Conservation (phyloP, 2,888 invertebrate genomes). For the Caenorhabditis imperialis region DNA sequence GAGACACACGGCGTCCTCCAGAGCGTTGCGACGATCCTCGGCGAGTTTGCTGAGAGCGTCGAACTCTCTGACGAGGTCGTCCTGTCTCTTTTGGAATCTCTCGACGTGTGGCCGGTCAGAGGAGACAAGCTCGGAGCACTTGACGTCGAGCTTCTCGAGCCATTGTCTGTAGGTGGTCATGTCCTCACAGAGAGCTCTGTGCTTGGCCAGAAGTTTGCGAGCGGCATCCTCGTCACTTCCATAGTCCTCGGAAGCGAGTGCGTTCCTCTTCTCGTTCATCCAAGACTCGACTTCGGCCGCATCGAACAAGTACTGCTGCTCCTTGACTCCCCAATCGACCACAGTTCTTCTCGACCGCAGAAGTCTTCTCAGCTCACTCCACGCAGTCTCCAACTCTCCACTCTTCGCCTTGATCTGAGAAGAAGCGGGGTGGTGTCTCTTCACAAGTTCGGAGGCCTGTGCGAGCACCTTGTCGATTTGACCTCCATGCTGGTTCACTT, state of each 20-base stretch:
- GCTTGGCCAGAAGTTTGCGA: conserved; percentile 92
- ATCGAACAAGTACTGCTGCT: conserved; percentile 84
- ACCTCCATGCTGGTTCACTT: conserved; percentile 89
- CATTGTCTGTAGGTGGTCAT: conserved; percentile 71
- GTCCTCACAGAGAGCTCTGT: conserved; percentile 84
- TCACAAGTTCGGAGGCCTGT: conserved; percentile 86
- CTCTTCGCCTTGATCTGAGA: conserved; percentile 87
- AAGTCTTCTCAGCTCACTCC: conserved; percentile 78
- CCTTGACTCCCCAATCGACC: conserved; percentile 87
- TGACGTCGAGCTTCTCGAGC: conserved; percentile 64
- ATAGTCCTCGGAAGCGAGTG: conserved; percentile 86
- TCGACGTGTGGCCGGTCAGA: conserved; percentile 63
- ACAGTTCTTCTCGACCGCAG: conserved; percentile 63
- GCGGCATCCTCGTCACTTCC: conserved; percentile 92
- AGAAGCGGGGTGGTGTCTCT: conserved; percentile 87
- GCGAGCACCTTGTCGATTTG: conserved; percentile 88
- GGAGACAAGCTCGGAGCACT: conserved; percentile 59
- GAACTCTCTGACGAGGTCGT: conserved; percentile 69
- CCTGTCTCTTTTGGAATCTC: conserved; percentile 65
- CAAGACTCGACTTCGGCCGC: conserved; percentile 84
- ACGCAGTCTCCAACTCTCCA: conserved; percentile 80
- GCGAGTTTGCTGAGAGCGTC: conserved; percentile 62
- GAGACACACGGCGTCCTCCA: conserved; percentile 91
- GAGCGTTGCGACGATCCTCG: conserved; percentile 78
- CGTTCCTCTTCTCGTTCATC: conserved; percentile 89